Conservation (phyloP, 2,113 vertebrate species). For the Tichodroma muraria region DNA sequence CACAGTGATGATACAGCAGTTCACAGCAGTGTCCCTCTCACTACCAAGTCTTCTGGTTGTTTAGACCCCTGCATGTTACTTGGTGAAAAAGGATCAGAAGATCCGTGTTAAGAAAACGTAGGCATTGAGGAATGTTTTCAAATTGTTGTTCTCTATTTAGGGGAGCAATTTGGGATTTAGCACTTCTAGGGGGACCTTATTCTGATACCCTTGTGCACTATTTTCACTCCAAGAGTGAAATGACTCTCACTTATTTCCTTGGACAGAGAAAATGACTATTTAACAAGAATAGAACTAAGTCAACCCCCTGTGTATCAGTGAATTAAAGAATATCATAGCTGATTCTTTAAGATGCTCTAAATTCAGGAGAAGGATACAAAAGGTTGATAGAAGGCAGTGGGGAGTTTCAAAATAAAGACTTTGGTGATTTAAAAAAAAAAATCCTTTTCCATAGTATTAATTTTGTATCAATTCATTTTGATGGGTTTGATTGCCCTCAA, state of each 20-base stretch:
- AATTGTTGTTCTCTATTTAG: neutral
- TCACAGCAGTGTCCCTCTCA: neutral
- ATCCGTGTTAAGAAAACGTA: neutral
- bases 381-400: neutral
- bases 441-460: neutral
- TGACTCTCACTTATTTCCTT: neutral
- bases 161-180: neutral
- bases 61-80: neutral
- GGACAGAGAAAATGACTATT: neutral
- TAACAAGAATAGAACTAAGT: neutral
- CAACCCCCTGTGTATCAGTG: neutral
- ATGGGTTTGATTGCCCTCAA: neutral
- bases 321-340: constrained; percentile 15
- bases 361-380: neutral
- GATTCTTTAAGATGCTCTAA: neutral
- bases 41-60: neutral
- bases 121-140: neutral
- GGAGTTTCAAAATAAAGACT: neutral
- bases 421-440: neutral
- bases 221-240: constrained; percentile 1
- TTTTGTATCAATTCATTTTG: constrained; percentile 8
- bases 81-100: neutral
- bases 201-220: neutral
- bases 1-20: neutral
- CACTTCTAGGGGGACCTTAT: neutral